Evolutionary conservation across 2,113 vertebrate species (phyloP), one percentile per base, ranked within the genome.

Genomic region (Cyanocitta stelleri): DNA sequence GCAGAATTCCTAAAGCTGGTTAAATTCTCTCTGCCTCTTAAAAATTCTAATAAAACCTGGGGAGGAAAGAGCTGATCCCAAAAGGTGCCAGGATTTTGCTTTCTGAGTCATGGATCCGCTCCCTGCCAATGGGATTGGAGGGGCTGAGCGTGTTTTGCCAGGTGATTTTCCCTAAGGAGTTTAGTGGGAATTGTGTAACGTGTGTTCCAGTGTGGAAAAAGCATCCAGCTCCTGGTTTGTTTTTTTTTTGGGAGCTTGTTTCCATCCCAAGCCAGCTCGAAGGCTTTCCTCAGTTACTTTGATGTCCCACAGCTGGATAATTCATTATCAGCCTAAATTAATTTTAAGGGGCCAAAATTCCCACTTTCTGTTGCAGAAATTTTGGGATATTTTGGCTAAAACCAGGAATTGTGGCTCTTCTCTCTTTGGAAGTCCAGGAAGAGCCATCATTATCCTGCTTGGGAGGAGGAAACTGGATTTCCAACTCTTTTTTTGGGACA

Each of bases 381-480:
- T 0, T 1, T 0, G 1, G n/a, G 19, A 8, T 64, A 9, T 21
- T 51, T 59, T 43, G 63, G 26, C 5, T 48, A 33, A 85, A 91
- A 61, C 3, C 11, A 35, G 30, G 59, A 59, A 43, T 16, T 19
- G 16, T 15, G 46, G 12, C 14, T 43, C 20, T 58, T 16, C 2
- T 55, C 2, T 13, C 0, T 46, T 58, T 78, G 61, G 33, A 67
- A 23, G 1, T 46, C 32, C 19, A 32, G 54, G 37, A 56, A 11
- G 8, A 61, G 11, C 1, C 0, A 0, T 26, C 22, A 2, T 24
- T 8, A 5, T 10, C 5, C 4, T 68, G 13, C 12, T 35, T 68
- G 32, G 27, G 15, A 43, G 55, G 16, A 49, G 49, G 35, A 83
- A 76, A 6, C 1, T 54, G 33, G 26, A 4, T 66, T 89, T 54